Conservation (phyloP, 2,888 invertebrate species). For the Dysmachus trigonus region DNA sequence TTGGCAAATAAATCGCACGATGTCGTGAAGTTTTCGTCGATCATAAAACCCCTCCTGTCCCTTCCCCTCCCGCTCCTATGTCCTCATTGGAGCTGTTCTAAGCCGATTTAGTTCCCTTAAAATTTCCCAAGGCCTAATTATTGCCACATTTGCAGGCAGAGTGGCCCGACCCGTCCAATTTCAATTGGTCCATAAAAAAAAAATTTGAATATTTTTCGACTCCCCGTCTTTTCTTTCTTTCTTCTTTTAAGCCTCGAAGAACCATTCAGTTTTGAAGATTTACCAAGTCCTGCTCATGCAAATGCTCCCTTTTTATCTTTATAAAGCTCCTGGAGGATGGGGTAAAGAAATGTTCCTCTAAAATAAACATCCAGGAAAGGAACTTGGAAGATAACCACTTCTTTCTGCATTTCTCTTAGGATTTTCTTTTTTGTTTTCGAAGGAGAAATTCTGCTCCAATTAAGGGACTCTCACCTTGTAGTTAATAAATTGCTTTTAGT, state of each 20-base stretch:
- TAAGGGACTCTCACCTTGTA: not conserved
- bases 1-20: constrained; percentile 9
- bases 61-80: not conserved
- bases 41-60: not conserved
- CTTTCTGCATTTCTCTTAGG: not conserved
- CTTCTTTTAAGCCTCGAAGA: not conserved
- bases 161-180: not conserved
- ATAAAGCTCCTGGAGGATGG: not conserved
- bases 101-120: not conserved
- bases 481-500: not conserved
- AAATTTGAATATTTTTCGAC: constrained; percentile 14
- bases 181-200: constrained; percentile 8
- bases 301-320: not conserved
- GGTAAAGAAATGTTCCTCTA: not conserved
- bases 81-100: not conserved
- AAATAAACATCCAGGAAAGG: not conserved
- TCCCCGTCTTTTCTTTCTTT: not conserved
- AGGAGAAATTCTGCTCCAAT: not conserved
- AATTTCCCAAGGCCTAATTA: constrained; percentile 22
- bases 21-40: not conserved
- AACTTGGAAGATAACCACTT: not conserved
- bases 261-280: not conserved
- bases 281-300: not conserved
- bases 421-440: not conserved
- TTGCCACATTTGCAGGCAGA: constrained; percentile 29